A percentile compares a stretch with the other conserved stretches of the same genome.
Evolutionary conservation across 2,888 invertebrate species (phyloP).

Genomic region (Buathra laborator): DNA sequence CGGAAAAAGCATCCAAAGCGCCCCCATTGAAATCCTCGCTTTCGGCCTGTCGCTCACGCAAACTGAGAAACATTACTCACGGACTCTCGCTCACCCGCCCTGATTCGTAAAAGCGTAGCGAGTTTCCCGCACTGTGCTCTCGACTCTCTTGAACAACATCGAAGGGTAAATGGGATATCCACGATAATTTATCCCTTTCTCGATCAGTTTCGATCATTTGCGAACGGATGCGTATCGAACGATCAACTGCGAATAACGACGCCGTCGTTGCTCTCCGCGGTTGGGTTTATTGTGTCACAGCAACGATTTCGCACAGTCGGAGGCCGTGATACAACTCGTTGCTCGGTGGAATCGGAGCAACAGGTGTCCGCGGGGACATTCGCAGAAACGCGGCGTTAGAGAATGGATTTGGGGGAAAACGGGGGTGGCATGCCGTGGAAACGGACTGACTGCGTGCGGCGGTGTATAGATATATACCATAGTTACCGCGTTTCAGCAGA

Average conservation of each 20-base stretch:
- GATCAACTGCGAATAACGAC: slow-evolving; percentile 17
- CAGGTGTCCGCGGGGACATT: slow-evolving; percentile 85
- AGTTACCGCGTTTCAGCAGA: slow-evolving; percentile 66
- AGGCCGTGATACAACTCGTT: slow-evolving; percentile 49
- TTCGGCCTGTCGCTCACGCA: slow-evolving; percentile 66
- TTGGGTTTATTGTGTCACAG: slow-evolving; percentile 43
- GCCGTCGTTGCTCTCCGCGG: not conserved
- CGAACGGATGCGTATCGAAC: slow-evolving; percentile 7
- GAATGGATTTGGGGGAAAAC: slow-evolving; percentile 70
- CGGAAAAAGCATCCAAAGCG: slow-evolving; percentile 71
- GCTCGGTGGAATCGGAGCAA: slow-evolving; percentile 76
- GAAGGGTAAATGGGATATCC: slow-evolving; percentile 13
- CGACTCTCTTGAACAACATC: slow-evolving; percentile 63
- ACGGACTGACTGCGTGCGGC: slow-evolving; percentile 56
- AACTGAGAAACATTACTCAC: slow-evolving; percentile 83
- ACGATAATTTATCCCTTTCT: slow-evolving; percentile 29
- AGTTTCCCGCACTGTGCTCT: slow-evolving; percentile 23
- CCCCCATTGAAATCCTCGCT: slow-evolving; percentile 56
- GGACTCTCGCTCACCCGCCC: slow-evolving; percentile 79
- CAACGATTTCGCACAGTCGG: slow-evolving; percentile 33
- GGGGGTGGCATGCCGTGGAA: slow-evolving; percentile 70
- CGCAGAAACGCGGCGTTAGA: slow-evolving; percentile 83
- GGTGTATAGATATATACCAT: slow-evolving; percentile 37
- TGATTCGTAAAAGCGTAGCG: slow-evolving; percentile 21
- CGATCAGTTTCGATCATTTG: slow-evolving; percentile 51